phyloP scores from a whole-genome alignment of 1,140 invertebrate species.

The Coptotermes formosanus region DNA sequence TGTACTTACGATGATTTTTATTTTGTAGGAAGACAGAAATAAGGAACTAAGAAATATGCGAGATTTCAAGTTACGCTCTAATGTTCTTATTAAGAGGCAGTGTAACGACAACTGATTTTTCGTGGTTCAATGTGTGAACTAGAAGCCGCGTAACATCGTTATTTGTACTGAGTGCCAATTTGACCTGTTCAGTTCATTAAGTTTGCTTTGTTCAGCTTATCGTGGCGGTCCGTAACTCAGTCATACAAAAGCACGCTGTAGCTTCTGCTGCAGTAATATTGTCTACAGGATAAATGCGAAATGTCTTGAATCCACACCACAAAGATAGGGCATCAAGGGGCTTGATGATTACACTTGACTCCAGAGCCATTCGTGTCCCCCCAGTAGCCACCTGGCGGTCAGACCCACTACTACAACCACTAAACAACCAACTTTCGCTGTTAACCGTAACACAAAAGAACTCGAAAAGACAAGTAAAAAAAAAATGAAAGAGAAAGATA shows the following conservation, averaged over 20 bases:
- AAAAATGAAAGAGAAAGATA: not conserved
- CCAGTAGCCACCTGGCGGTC: constrained; percentile 9
- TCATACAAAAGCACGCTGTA: not conserved
- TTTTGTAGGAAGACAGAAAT: too few species aligned
- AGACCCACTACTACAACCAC: constrained; percentile 5
- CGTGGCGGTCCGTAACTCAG: not conserved
- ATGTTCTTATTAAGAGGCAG: too few species aligned
- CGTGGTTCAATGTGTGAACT: not conserved
- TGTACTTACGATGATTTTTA: too few species aligned
- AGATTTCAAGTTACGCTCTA: too few species aligned
- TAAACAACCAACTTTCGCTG: not conserved
- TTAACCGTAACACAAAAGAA: not conserved
- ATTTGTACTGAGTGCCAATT: not conserved
- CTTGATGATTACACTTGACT: constrained; percentile 15
- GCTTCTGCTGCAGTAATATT: not conserved
- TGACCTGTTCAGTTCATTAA: not conserved
- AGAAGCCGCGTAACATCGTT: not conserved
- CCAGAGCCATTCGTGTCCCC: not conserved
- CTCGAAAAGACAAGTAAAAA: constrained; percentile 6
- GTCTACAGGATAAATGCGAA: not conserved
- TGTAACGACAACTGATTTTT: not conserved
- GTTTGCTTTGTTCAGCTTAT: not conserved
- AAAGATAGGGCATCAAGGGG: constrained; percentile 13
- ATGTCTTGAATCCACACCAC: constrained; percentile 1
- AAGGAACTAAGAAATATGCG: too few species aligned